A percentile compares a stretch with the other conserved stretches of the same genome.
phyloP scores from a whole-genome alignment of 2,113 vertebrate genomes.

The Nettapus auritus region DNA sequence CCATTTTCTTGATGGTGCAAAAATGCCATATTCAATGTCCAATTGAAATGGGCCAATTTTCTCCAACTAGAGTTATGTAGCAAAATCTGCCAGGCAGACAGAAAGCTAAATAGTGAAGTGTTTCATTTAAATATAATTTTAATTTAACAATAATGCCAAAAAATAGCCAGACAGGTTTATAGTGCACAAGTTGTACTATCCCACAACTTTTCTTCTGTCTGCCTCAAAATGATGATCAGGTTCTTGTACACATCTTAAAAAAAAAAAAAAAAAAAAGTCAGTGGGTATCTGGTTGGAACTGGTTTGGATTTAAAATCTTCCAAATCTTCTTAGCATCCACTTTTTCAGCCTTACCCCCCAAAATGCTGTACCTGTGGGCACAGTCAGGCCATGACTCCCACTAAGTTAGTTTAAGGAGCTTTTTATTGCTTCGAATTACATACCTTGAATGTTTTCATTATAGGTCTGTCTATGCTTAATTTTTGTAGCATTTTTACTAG shows the following conservation, averaged over 20 bases:
- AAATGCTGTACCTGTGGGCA: neutral
- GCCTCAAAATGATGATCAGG: neutral
- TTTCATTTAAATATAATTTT: constrained; percentile 71
- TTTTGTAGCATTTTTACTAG: neutral
- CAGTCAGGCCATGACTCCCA: neutral
- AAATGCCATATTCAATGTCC: constrained; percentile 61
- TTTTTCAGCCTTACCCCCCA: neutral
- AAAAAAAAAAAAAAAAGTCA: neutral
- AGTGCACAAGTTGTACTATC: neutral
- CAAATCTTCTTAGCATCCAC: neutral
- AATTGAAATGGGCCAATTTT: constrained; percentile 65
- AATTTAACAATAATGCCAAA: constrained; percentile 71
- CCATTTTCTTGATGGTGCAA: constrained; percentile 69
- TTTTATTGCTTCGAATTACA: neutral
- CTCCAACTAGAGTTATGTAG: constrained; percentile 64
- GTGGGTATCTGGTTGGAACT: neutral
- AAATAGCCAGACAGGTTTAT: constrained; percentile 69
- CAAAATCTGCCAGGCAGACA: constrained; percentile 60
- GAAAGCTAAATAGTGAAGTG: constrained; percentile 70
- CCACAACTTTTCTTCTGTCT: neutral
- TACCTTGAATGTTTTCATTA: neutral
- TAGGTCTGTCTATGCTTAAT: neutral
- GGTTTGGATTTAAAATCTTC: neutral
- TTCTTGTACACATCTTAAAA: neutral
- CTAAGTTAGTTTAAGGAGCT: neutral